A percentile compares a stretch with the other conserved stretches of the same genome.
These are phyloP conservation scores for Drosophila subobscura DNA, from an alignment of 1,140 invertebrate species.

Conservation along the genomic window DNA sequence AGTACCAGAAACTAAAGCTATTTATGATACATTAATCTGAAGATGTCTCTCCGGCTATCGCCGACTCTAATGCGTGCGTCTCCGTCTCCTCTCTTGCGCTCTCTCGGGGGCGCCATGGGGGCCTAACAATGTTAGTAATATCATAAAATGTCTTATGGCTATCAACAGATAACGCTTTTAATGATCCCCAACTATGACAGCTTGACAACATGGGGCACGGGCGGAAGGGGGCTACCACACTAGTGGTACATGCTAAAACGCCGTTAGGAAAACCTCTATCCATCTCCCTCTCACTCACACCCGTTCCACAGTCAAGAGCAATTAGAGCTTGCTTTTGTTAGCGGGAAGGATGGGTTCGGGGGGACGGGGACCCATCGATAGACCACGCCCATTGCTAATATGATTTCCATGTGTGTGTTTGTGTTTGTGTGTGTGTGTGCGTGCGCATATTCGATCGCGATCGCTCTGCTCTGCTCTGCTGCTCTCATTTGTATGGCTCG, in stretches of 20 bases:
- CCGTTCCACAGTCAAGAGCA: slow-evolving; percentile 17
- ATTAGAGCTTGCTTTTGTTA: slow-evolving; percentile 6
- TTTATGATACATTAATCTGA: slow-evolving; percentile 54
- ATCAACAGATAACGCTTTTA: slow-evolving; percentile 79
- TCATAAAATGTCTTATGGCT: slow-evolving; percentile 76
- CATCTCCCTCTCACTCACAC: neutral
- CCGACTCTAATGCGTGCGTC: neutral
- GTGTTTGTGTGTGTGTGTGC: slow-evolving; percentile 24
- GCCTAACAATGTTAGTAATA: slow-evolving; percentile 71
- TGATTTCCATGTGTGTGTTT: slow-evolving; percentile 30
- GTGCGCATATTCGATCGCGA: slow-evolving; percentile 11
- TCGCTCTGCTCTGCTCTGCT: slow-evolving; percentile 34
- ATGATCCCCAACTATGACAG: slow-evolving; percentile 72
- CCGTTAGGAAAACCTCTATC: slow-evolving; percentile 34
- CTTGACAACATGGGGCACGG: slow-evolving; percentile 50
- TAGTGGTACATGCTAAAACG: slow-evolving; percentile 29
- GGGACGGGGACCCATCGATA: slow-evolving; percentile 50
- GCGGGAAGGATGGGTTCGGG: slow-evolving; percentile 2
- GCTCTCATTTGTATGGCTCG: slow-evolving; percentile 57
- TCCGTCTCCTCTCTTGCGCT: slow-evolving; percentile 29
- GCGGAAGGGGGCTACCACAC: slow-evolving; percentile 54
- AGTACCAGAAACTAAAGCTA: slow-evolving; percentile 49
- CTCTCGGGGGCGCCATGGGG: slow-evolving; percentile 37
- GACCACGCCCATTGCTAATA: slow-evolving; percentile 69
- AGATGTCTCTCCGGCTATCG: slow-evolving; percentile 6